Conservation (phyloP, 1,140 invertebrate species). For the Hestina assimilis region DNA sequence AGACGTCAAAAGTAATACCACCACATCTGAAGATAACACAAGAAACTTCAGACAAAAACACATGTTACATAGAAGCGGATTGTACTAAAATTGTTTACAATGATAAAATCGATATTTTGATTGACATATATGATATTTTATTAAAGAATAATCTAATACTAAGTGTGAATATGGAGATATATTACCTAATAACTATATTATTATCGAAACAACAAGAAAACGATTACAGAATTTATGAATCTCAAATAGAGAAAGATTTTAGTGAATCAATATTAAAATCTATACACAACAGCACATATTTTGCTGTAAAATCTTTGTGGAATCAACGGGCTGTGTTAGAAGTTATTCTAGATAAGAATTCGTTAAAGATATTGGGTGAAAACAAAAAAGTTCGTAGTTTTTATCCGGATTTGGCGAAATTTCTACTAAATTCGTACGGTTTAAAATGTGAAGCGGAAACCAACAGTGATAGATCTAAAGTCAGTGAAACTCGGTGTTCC, state of each 20-base stretch:
- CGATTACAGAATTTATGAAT: slow-evolving; percentile 39
- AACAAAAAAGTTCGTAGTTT: slow-evolving; percentile 65
- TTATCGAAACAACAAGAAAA: slow-evolving; percentile 60
- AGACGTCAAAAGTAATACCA: slow-evolving; percentile 40
- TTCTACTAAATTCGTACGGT: slow-evolving; percentile 61
- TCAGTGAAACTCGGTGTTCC: slow-evolving; percentile 24
- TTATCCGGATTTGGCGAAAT: slow-evolving; percentile 64
- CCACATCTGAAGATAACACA: slow-evolving; percentile 57
- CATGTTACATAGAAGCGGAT: slow-evolving; percentile 50
- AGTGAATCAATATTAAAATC: slow-evolving; percentile 49
- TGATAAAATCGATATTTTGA: slow-evolving; percentile 59
- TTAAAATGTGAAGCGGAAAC: slow-evolving; percentile 56
- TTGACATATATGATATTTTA: slow-evolving; percentile 62
- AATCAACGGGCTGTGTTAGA: slow-evolving; percentile 50
- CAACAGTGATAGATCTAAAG: slow-evolving; percentile 36
- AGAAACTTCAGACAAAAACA: slow-evolving; percentile 43
- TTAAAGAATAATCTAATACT: slow-evolving; percentile 67
- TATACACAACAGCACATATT: slow-evolving; percentile 71
- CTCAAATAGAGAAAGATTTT: slow-evolving; percentile 37
- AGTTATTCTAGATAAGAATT: slow-evolving; percentile 66
- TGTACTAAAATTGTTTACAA: slow-evolving; percentile 44
- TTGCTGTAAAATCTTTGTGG: slow-evolving; percentile 69
- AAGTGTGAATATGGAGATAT: slow-evolving; percentile 68
- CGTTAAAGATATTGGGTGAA: slow-evolving; percentile 63
- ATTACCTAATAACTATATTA: slow-evolving; percentile 70